Evolutionary conservation across 2,888 invertebrate genomes (phyloP), one percentile per base, ranked within the genome.

Genomic region (Aporophyla nigra): DNA sequence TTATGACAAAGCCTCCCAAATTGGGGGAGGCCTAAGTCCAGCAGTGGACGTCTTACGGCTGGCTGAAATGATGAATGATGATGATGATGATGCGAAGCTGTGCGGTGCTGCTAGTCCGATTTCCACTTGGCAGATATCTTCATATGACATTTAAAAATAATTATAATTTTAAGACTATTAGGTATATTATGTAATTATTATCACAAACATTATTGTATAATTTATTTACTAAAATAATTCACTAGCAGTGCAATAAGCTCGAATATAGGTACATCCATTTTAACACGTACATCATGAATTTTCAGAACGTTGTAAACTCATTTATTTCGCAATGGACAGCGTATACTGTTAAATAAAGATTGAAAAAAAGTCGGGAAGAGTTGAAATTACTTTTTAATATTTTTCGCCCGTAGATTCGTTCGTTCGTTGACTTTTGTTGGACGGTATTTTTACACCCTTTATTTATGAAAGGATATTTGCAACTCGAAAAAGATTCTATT

Each of bases 371-470:
- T 40, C 19, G 9, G 19, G 9, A 24, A 40, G 66, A 40, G 24
- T 40, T 40, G 14, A 67, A 33, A 71, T 71, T 40, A 14, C 40
- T 66, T 71, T 69, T 40, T 24, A 51, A 51, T 40, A 51, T 19
- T 19, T 19, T 14, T 24, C 33, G 66, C 3, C 19, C 33, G 40
- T 49, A 24, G 24, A n/a, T 49, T 19, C 19, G 49, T 49, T 65
- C 2, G 24, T 16, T 16, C 12, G 6, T 19, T 14, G 21, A 19
- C 21, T 27, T 24, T 61, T 9, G 24, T 14, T 43, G 12, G 24
- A 58, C 14, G 7, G 6, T 12, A 40, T 54, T 61, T 66, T 19
- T 63, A 46, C n/a, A n/a, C n/a, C n/a, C n/a, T n/a, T n/a, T n/a
- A n/a, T n/a, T 46, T 46, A 10, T 19, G 5, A 33, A 33, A 33